Base-by-base conservation (phyloP, 2,888 invertebrate genomes). In the Drosophila nigricruria region DNA sequence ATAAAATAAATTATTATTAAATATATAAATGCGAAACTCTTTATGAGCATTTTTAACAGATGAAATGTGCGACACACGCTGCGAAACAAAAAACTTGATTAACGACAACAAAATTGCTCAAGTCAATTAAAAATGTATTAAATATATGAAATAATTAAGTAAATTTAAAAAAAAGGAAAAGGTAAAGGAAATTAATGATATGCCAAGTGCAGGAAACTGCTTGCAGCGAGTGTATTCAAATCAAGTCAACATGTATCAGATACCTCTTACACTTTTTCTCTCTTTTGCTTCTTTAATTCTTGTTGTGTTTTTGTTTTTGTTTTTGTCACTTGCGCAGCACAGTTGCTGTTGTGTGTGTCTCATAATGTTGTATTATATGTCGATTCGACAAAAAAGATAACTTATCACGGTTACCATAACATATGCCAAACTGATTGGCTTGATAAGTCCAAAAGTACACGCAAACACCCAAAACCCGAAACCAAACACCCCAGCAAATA, bases 381-480 rank as follows among this genome's bases (percentile, higher is more conserved):
- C 86, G 80, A 88, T 88, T 88, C 70, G 50, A 67, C 65, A 71
- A 75, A 65, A 64, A 62, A 73, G 88, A 88, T 84, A 84, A 74
- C 77, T 85, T 83, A 82, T 82, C 77, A 61, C 49, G 40, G 60
- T 60, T 60, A 70, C 66, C 72, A 76, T 81, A 84, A 73, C 83
- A 84, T 79, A 85, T 82, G 83, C 83, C 83, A 79, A 83, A 82
- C 82, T 73, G 86, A 84, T 84, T 88, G 82, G 81, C 75, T 77
- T 79, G 88, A 83, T 83, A 83, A 87, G 61, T 68, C 67, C 66
- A 30, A 56, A 52, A 69, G 62, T 57, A 47, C 38, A 12, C 5
- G 47, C 54, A 50, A 56, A 62, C 47, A 65, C 50, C 58, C 9
- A 27, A 58, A 63, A 57, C 58, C 58, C 32, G 76, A 72, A 76